Conservation (phyloP, 2,113 vertebrate species). For the Aegotheles bennettii region DNA sequence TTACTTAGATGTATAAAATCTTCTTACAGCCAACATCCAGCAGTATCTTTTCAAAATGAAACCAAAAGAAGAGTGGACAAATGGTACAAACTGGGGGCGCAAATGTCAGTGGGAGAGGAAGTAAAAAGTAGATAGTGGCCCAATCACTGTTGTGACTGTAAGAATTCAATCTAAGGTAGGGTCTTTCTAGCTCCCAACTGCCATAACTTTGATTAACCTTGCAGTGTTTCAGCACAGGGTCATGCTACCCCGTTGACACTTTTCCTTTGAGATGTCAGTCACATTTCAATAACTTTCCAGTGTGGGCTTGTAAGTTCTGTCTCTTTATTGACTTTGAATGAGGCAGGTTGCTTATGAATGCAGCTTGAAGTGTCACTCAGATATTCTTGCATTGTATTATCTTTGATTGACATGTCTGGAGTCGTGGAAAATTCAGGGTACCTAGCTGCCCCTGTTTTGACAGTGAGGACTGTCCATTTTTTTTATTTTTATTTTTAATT, state of each 20-base stretch:
- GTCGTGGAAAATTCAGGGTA: constrained; percentile 50
- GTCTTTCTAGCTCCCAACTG: constrained; percentile 45
- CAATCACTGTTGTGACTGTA: constrained; percentile 34
- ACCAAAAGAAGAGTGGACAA: constrained; percentile 30
- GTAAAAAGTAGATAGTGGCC: constrained; percentile 1
- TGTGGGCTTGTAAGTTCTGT: constrained; percentile 73
- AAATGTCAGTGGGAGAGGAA: constrained; percentile 34
- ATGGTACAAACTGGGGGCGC: background rate
- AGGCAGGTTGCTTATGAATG: constrained; percentile 75
- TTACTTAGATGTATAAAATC: background rate
- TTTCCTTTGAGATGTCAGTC: constrained; percentile 78
- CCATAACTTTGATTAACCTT: constrained; percentile 77
- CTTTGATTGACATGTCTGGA: constrained; percentile 70
- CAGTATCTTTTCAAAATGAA: background rate
- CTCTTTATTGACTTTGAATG: constrained; percentile 79
- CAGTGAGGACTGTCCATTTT: background rate
- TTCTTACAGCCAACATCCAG: background rate
- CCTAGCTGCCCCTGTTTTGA: constrained; percentile 47
- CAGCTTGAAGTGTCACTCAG: constrained; percentile 75
- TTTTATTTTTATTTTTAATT: constrained; percentile 17
- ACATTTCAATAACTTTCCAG: constrained; percentile 82
- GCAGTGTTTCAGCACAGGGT: constrained; percentile 73
- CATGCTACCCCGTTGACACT: constrained; percentile 65
- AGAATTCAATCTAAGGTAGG: constrained; percentile 48
- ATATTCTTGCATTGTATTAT: constrained; percentile 68